These are phyloP conservation scores for Gorsachius goisagi DNA, from an alignment of 2,113 vertebrate species.

Conservation along the genomic window DNA sequence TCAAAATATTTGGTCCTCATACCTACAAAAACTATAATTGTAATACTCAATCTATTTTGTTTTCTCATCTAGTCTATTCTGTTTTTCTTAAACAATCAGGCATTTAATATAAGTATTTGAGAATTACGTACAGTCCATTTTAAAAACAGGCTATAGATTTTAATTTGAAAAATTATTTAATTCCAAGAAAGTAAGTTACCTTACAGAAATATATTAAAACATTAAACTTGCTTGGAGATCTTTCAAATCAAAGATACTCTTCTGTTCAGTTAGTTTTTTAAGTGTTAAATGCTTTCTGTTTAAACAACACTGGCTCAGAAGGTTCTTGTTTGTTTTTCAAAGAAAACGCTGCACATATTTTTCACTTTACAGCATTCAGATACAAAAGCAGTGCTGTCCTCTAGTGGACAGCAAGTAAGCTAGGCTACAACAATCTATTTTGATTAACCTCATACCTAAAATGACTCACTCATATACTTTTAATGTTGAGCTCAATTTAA, in stretches of 20 bases:
- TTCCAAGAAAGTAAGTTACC: background rate
- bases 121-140: background rate
- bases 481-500: background rate
- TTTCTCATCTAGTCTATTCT: background rate
- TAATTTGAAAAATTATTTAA: constrained; percentile 6
- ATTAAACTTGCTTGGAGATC: background rate
- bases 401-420: constrained; percentile 78
- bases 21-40: background rate
- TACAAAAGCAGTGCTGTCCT: constrained; percentile 91
- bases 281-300: constrained; percentile 11
- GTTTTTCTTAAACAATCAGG: background rate
- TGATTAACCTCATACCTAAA: background rate
- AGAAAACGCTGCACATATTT: constrained; percentile 45
- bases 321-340: constrained; percentile 58
- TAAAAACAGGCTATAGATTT: constrained; percentile 36
- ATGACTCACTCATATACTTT: background rate
- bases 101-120: background rate
- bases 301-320: constrained; percentile 44
- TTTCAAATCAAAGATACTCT: constrained; percentile 18
- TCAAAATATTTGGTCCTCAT: background rate
- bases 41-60: background rate
- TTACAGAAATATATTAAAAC: constrained; percentile 8
- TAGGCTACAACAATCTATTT: background rate
- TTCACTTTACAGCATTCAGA: constrained; percentile 41
- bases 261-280: background rate